These are phyloP conservation scores for Syngnathus floridae DNA, from an alignment of 2,113 vertebrate species.

Conservation along the genomic window DNA sequence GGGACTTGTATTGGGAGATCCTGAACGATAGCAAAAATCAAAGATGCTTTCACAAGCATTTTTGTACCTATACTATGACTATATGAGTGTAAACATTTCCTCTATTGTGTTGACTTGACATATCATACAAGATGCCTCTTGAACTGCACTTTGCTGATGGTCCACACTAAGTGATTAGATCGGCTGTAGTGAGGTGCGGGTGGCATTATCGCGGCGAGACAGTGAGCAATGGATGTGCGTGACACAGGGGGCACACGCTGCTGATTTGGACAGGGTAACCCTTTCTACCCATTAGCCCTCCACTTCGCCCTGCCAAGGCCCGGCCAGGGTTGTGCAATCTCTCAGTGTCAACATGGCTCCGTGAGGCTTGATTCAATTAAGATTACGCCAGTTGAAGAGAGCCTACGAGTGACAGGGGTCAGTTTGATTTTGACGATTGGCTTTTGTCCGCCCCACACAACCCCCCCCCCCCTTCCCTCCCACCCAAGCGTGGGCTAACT, in stretches of 20 bases:
- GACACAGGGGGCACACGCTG: conserved; percentile 72
- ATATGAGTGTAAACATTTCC: background rate
- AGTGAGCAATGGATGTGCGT: conserved; percentile 76
- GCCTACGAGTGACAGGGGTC: conserved; percentile 79
- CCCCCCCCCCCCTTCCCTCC: too few relatives aligned
- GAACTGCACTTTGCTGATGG: conserved; percentile 19
- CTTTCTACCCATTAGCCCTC: conserved; percentile 54
- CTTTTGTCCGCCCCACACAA: conserved; percentile 50
- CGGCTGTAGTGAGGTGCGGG: conserved; percentile 60
- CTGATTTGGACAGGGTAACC: conserved; percentile 77
- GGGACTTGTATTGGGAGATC: background rate
- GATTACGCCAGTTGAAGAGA: conserved; percentile 82
- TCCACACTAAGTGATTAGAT: conserved; percentile 71
- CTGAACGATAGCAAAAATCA: background rate
- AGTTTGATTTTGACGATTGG: conserved; percentile 81
- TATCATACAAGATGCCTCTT: background rate
- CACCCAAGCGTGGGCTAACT: conserved; percentile 4
- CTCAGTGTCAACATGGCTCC: conserved; percentile 94
- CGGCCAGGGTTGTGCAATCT: conserved; percentile 92
- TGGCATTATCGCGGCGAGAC: conserved; percentile 74
- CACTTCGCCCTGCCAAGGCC: conserved; percentile 76
- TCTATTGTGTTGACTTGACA: conserved; percentile 1
- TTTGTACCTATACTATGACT: background rate
- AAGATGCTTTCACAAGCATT: background rate
- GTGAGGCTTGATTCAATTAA: conserved; percentile 99